Base-by-base conservation (phyloP, 2,888 invertebrate species). In the Harpalus rubripes region DNA sequence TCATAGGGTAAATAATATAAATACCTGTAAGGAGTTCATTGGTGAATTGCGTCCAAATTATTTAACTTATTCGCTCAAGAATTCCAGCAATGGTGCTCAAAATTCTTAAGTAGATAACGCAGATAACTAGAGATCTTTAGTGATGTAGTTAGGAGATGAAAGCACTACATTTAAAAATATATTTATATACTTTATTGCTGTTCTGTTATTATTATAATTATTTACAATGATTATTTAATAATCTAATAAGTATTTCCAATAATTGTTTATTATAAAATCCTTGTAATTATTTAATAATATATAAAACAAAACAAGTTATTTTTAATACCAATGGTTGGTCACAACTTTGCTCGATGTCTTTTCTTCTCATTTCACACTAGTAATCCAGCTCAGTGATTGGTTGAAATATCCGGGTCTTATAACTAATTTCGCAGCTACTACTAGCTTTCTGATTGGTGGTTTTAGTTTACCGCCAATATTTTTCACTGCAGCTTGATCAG, bases 11-110 rank as follows among this genome's bases (percentile, higher is more conserved):
- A 76, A 68, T 80, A 16, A 26, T 80, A 58, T 58, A 79, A 80
- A 85, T 85, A 85, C 85, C 85, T 85, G 56, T 58, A 80, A 68
- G 41, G 85, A 85, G 59, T 85, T 85, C 85, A 85, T 80, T 68
- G 52, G 16, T 85, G 84, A 84, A 76, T 15, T 52, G 15, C 15
- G n/a, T 79, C 85, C 85, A 85, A 85, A 22, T 56, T 58, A 85
- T 85, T 79, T 41, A 39, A 65, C 22, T 12, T 59, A 85, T 80
- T 52, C 58, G 16, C 16, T 16, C 6, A 56, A 26, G 8, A 22
- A 78, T 76, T 65, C 78, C 7, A n/a, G 22, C 56, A 32, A 84
- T 78, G 84, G 78, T 16, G 44, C 26, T 52, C 61, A 80, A 78
- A 78, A 78, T 78, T 78, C 78, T 56, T n/a, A 52, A 7, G 6